These are phyloP conservation scores for Palythoa caribaeorum DNA, from an alignment of 92 coral and sea anemone species.

Conservation along the genomic window DNA sequence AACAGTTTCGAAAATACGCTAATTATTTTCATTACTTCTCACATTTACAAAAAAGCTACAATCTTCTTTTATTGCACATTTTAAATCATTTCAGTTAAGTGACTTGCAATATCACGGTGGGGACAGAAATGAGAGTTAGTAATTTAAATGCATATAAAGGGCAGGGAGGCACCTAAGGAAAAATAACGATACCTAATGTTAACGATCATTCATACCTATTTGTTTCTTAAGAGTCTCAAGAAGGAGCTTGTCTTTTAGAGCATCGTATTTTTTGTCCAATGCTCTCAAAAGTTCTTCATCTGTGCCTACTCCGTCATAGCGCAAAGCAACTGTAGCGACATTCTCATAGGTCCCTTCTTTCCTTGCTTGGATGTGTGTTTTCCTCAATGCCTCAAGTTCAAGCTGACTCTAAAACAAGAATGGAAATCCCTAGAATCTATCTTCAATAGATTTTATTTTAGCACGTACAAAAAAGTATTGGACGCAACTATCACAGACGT, in stretches of 20 bases:
- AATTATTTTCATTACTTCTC: too few species aligned
- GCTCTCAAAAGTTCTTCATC: conserved; percentile 84
- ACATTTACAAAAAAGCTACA: too few species aligned
- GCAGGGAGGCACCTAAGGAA: not conserved
- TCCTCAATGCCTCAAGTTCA: conserved; percentile 72
- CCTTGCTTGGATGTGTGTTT: conserved; percentile 80
- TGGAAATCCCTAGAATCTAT: not conserved
- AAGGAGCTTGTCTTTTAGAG: conserved; percentile 89
- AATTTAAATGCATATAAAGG: too few species aligned
- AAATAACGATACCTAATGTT: not conserved
- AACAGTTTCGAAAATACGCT: too few species aligned
- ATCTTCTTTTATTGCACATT: too few species aligned
- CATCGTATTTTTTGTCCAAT: conserved; percentile 89
- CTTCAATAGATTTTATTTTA: not conserved
- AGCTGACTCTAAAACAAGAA: conserved; percentile 62
- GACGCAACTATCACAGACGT: too few species aligned
- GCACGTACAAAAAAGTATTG: too few species aligned
- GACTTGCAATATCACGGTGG: too few species aligned
- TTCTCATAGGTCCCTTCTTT: conserved; percentile 82
- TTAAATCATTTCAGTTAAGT: too few species aligned
- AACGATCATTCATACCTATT: conserved; percentile 62
- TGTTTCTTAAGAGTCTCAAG: conserved; percentile 94
- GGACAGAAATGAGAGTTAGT: too few species aligned
- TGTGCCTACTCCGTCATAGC: conserved; percentile 93
- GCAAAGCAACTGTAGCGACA: conserved; percentile 83